Percentiles rank a stretch among this genome's conserved stretches.
These are phyloP conservation scores for Nomada lathburiana DNA, from an alignment of 2,888 invertebrate genomes.

Conservation along the genomic window DNA sequence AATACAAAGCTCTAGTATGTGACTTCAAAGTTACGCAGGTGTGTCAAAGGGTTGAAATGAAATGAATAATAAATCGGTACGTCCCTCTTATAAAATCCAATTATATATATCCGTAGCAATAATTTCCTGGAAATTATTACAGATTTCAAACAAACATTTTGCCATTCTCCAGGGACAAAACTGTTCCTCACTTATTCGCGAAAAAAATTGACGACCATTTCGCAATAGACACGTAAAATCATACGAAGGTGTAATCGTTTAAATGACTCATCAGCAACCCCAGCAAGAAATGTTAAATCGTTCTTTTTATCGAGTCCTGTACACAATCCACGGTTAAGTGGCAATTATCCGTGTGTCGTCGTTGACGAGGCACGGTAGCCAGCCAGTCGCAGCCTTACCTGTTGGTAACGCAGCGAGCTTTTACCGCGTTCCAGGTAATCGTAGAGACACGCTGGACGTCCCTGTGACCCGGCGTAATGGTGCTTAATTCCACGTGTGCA, in stretches of 20 bases:
- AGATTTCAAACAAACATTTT: too few species aligned
- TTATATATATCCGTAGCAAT: too few species aligned
- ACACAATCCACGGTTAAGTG: constrained; percentile 56
- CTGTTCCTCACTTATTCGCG: too few species aligned
- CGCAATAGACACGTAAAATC: background rate
- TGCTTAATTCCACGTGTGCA: constrained; percentile 64
- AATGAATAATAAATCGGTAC: too few species aligned
- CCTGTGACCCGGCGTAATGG: constrained; percentile 37
- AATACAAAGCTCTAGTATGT: too few species aligned
- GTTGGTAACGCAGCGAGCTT: constrained; percentile 61
- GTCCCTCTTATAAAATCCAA: too few species aligned
- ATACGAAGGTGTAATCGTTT: constrained; percentile 9
- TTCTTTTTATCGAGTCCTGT: constrained; percentile 65
- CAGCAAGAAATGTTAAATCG: constrained; percentile 56
- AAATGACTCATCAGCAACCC: constrained; percentile 42
- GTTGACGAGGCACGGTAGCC: constrained; percentile 26
- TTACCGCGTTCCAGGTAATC: constrained; percentile 60
- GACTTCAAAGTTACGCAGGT: too few species aligned
- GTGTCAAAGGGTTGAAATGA: too few species aligned
- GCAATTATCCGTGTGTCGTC: constrained; percentile 40
- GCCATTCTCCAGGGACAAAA: too few species aligned
- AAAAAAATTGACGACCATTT: background rate
- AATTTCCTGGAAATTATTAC: too few species aligned
- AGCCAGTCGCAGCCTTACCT: constrained; percentile 28
- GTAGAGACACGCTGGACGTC: constrained; percentile 28